Conservation (phyloP, 2,113 vertebrate genomes). For the Thoracochromis brauschi region DNA sequence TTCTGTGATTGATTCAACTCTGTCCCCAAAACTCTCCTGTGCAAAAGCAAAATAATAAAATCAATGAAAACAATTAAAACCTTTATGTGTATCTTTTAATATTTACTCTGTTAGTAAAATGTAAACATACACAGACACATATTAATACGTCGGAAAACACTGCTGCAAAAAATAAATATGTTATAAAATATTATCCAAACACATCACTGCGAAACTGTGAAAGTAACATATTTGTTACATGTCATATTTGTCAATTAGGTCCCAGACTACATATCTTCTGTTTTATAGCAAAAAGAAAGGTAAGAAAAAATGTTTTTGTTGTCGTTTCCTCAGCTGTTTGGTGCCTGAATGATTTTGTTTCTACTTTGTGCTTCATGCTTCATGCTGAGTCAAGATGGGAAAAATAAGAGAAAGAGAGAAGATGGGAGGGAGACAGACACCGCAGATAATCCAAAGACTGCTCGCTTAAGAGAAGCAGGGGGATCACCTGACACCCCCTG, state of each 20-base stretch:
- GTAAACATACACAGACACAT: too few relatives aligned
- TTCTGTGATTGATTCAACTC: too few relatives aligned
- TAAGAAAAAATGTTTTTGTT: background rate
- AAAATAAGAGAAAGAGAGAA: rapidly evolving
- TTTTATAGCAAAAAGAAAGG: background rate
- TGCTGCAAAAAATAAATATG: too few relatives aligned
- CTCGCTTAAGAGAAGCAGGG: rapidly evolving
- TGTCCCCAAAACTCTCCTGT: too few relatives aligned
- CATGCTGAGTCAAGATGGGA: rapidly evolving
- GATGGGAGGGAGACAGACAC: too few relatives aligned
- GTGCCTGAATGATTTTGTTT: background rate
- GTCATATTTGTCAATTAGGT: rapidly evolving
- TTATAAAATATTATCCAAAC: too few relatives aligned
- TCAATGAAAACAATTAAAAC: rapidly evolving
- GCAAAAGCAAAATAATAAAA: too few relatives aligned
- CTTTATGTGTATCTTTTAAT: too few relatives aligned
- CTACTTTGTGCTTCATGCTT: rapidly evolving
- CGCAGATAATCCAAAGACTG: rapidly evolving
- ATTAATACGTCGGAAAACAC: rapidly evolving
- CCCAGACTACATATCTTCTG: background rate
- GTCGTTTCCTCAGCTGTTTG: rapidly evolving
- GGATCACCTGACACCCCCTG: background rate
- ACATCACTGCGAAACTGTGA: too few relatives aligned
- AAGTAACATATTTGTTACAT: background rate
- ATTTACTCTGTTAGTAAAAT: rapidly evolving